Evolutionary conservation across 2,113 vertebrate species (phyloP).

Genomic region (Pantherophis guttatus): DNA sequence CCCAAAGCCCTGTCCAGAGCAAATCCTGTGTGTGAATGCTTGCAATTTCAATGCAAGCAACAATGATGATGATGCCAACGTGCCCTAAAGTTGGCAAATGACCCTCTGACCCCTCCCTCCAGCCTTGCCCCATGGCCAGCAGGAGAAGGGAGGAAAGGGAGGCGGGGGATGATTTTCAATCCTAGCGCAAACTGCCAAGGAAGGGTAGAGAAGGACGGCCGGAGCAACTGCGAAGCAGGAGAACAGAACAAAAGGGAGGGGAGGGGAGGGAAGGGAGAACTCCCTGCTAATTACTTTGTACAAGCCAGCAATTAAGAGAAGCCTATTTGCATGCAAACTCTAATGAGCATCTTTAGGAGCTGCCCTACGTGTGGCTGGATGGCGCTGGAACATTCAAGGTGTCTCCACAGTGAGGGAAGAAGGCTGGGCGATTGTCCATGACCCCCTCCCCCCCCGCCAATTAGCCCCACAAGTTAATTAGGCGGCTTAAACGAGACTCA

Average conservation of each 20-base stretch:
- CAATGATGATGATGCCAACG: not conserved
- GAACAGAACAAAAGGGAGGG: constrained; percentile 49
- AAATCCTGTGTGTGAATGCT: not conserved
- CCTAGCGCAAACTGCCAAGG: constrained; percentile 48
- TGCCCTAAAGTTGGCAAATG: not conserved
- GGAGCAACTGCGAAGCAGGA: constrained; percentile 17
- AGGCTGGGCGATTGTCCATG: constrained; percentile 54
- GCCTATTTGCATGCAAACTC: constrained; percentile 65
- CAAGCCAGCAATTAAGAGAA: constrained; percentile 67
- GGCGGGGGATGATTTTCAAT: constrained; percentile 7
- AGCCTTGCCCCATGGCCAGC: constrained; percentile 43
- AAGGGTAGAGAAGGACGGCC: constrained; percentile 33
- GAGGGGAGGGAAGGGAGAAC: not conserved
- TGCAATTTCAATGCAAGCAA: not conserved
- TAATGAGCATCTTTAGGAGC: constrained; percentile 69
- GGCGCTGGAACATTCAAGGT: constrained; percentile 63
- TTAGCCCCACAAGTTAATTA: constrained; percentile 67
- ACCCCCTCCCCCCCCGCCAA: constrained; percentile 57
- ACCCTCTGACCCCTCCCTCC: not conserved
- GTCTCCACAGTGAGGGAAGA: constrained; percentile 63
- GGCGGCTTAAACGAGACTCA: constrained; percentile 59
- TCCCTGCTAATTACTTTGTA: constrained; percentile 56
- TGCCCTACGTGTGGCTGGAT: constrained; percentile 54
- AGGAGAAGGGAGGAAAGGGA: constrained; percentile 10
- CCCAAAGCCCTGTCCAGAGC: not conserved